These are phyloP conservation scores for Papilio helenus DNA, from an alignment of 1,140 invertebrate species.

Conservation along the genomic window DNA sequence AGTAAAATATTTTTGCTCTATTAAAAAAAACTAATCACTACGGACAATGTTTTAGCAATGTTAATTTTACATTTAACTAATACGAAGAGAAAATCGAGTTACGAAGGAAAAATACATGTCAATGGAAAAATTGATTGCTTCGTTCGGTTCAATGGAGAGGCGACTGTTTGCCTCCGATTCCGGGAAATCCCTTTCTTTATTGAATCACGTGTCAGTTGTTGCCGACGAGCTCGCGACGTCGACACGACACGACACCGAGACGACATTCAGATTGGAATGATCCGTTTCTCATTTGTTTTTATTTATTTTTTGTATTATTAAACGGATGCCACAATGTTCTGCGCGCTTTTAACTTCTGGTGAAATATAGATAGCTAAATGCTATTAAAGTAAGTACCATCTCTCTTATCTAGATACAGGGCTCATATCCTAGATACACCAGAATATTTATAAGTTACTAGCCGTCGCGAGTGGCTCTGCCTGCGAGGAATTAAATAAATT, in stretches of 20 bases:
- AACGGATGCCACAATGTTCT: no score
- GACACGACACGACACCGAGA: not conserved
- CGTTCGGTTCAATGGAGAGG: not conserved
- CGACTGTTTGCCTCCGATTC: not conserved
- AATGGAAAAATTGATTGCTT: slow-evolving; percentile 11
- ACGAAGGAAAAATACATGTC: not conserved
- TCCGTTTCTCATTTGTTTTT: not conserved
- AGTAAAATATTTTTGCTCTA: no score
- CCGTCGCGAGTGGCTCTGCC: no score
- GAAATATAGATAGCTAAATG: no score
- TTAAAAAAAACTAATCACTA: no score
- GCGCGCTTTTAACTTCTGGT: no score
- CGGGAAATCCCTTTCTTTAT: slow-evolving; percentile 10
- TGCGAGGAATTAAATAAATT: no score
- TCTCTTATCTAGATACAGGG: no score
- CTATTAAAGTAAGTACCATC: no score
- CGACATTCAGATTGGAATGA: not conserved
- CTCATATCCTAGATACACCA: no score
- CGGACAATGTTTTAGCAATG: not conserved
- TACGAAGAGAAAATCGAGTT: not conserved
- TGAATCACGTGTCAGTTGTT: slow-evolving; percentile 1
- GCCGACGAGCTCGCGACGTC: not conserved
- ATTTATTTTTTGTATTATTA: not conserved
- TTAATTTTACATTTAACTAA: not conserved
- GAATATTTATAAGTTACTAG: no score